Conservation (phyloP, 1,140 invertebrate species). For the Drosophila nannoptera region DNA sequence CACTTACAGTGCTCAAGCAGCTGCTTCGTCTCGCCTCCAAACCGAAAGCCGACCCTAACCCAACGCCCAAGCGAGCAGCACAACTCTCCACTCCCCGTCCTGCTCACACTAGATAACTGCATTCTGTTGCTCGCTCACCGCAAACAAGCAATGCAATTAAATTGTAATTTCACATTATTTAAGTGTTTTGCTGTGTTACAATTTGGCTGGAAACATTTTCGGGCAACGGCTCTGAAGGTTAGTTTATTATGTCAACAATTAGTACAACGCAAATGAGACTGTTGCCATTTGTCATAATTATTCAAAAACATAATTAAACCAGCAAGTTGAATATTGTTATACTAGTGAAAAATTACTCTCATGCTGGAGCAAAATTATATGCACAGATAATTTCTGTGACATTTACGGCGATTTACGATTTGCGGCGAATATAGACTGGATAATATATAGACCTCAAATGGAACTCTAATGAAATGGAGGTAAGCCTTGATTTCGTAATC, state of each 20-base stretch:
- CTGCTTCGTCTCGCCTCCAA: constrained; percentile 6
- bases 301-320: constrained; percentile 7
- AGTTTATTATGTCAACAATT: constrained; percentile 67
- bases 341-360: not conserved
- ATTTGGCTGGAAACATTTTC: constrained; percentile 41
- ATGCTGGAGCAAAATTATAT: constrained; percentile 4
- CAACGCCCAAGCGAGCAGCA: not conserved
- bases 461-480: too few relatives aligned
- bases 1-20: constrained; percentile 28
- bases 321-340: constrained; percentile 1
- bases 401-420: not conserved
- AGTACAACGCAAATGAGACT: constrained; percentile 31
- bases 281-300: constrained; percentile 28
- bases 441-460: too few relatives aligned
- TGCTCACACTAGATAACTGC: constrained; percentile 4
- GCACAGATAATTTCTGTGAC: not conserved
- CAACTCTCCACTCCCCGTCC: not conserved
- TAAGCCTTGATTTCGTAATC: too few relatives aligned
- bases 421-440: too few relatives aligned
- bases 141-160: constrained; percentile 71
- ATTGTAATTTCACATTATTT: constrained; percentile 70
- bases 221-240: constrained; percentile 14
- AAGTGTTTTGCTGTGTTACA: constrained; percentile 61
- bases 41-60: not conserved
- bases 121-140: constrained; percentile 31